Percentiles rank a stretch among this genome's conserved stretches.
Conservation (phyloP, 2,797 vertebrate species). For the Melanotaenia parkinsoni region DNA sequence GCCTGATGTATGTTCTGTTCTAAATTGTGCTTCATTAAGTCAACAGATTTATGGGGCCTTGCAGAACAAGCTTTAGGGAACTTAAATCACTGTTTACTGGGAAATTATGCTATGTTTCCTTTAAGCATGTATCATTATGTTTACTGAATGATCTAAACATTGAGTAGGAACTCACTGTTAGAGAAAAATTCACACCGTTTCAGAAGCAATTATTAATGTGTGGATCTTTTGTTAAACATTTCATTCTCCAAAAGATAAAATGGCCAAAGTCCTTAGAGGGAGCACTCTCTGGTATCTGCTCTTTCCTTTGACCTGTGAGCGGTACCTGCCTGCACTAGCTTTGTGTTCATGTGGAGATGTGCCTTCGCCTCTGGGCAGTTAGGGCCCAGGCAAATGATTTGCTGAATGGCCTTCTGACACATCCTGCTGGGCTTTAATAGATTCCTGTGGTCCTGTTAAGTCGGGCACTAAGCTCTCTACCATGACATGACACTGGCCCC, state of each 20-base stretch:
- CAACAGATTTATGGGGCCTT: background rate
- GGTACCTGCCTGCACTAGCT: slow-evolving; percentile 67
- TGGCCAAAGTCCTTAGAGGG: slow-evolving; percentile 38
- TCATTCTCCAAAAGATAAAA: slow-evolving; percentile 13
- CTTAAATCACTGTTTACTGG: background rate
- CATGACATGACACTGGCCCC: slow-evolving; percentile 62
- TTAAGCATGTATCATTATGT: background rate
- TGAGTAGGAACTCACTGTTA: background rate
- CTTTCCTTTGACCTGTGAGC: slow-evolving; percentile 66
- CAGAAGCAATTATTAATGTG: background rate
- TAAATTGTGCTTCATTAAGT: slow-evolving; percentile 1
- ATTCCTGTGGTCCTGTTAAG: slow-evolving; percentile 72
- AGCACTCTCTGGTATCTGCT: slow-evolving; percentile 64
- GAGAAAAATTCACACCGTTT: background rate
- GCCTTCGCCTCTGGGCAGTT: slow-evolving; percentile 63
- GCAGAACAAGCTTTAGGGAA: background rate
- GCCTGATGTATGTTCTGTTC: slow-evolving; percentile 3
- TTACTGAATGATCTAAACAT: slow-evolving; percentile 4
- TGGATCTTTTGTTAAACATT: background rate
- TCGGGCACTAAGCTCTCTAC: slow-evolving; percentile 56
- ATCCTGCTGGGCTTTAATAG: slow-evolving; percentile 69
- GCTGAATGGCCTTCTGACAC: slow-evolving; percentile 70
- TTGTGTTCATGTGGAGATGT: slow-evolving; percentile 69
- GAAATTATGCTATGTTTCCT: background rate
- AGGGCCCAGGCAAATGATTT: slow-evolving; percentile 68